These are phyloP conservation scores for Plestiodon gilberti DNA, from an alignment of 2,113 vertebrate genomes.

Conservation along the genomic window DNA sequence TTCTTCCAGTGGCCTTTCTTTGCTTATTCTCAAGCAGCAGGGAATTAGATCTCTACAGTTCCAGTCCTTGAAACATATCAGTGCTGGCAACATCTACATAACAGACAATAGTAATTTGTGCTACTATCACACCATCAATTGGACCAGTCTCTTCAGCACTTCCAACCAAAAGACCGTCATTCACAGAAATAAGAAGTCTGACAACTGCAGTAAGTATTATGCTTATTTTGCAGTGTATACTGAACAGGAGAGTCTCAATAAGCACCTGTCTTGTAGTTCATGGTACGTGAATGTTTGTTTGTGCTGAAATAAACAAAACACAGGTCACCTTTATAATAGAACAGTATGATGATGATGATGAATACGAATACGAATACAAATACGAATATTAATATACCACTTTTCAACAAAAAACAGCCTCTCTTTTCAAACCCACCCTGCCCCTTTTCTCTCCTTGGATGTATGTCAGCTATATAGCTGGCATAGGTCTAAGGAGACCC, in stretches of 20 bases:
- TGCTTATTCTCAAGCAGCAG: constrained; percentile 96
- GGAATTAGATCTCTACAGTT: constrained; percentile 93
- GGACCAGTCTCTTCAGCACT: constrained; percentile 91
- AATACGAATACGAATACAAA: no score
- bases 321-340: neutral
- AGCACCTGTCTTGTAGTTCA: neutral
- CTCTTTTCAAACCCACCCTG: neutral
- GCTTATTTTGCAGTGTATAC: neutral
- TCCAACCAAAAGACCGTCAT: constrained; percentile 89
- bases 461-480: no score
- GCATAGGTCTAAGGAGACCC: no score
- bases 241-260: neutral
- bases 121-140: constrained; percentile 96
- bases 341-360: no score
- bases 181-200: constrained; percentile 88
- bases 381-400: no score
- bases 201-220: constrained; percentile 91
- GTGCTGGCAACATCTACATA: constrained; percentile 96
- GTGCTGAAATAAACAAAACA: neutral
- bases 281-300: neutral
- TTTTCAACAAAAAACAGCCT: neutral
- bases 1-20: constrained; percentile 88
- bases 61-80: constrained; percentile 94
- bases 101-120: constrained; percentile 95
- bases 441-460: neutral